Conservation (phyloP, 2,113 vertebrate genomes). For the Callospermophilus lateralis region DNA sequence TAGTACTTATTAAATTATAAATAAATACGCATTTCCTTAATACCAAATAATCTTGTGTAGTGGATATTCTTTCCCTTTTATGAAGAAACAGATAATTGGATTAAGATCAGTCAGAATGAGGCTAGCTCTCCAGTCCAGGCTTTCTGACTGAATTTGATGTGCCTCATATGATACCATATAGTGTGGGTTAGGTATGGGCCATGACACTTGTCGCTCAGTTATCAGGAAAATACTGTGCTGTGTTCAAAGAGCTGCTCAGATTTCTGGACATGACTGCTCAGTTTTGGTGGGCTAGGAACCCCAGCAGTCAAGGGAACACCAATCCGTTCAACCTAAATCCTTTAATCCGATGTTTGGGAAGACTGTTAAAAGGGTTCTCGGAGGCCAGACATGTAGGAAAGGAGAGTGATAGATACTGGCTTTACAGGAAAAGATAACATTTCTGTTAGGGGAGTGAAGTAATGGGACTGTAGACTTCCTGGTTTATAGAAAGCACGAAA, state of each 20-base stretch:
- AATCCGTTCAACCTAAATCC: neutral
- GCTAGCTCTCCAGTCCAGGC: neutral
- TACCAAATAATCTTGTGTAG: neutral
- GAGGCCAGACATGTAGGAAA: neutral
- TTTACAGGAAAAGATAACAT: neutral
- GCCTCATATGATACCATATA: neutral
- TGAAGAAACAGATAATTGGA: constrained; percentile 34
- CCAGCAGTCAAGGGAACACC: neutral
- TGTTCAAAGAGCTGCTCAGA: neutral
- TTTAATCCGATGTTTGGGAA: neutral
- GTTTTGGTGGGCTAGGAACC: neutral
- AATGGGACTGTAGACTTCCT: neutral
- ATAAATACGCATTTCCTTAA: constrained; percentile 18
- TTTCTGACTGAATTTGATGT: neutral
- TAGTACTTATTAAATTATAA: constrained; percentile 39
- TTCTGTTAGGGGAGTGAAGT: neutral
- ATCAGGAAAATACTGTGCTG: neutral
- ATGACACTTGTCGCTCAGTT: neutral
- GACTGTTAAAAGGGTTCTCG: neutral
- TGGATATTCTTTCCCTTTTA: neutral
- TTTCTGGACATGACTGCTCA: neutral
- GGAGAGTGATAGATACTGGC: neutral
- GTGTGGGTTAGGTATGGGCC: neutral
- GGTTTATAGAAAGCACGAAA: neutral
- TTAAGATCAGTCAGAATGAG: neutral